Evolutionary conservation across 2,888 invertebrate genomes (phyloP).

Genomic region (Cephus runcator): DNA sequence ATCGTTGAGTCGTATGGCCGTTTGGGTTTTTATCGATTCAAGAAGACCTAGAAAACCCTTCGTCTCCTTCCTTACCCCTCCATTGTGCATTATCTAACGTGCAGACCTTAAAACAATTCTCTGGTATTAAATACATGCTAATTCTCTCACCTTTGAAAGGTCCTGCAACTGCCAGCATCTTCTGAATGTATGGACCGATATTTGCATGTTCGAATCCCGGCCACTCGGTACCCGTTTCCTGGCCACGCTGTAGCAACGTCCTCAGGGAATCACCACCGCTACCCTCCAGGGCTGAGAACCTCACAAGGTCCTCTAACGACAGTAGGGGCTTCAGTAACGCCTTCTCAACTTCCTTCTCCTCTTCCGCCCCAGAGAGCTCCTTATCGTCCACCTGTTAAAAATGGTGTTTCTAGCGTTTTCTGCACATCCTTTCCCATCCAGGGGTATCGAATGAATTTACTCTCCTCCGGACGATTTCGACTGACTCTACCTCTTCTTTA

Average conservation of each 20-base stretch:
- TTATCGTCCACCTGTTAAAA: constrained; percentile 69
- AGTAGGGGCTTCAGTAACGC: constrained; percentile 70
- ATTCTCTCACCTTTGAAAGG: constrained; percentile 56
- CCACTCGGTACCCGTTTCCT: constrained; percentile 66
- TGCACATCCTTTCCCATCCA: constrained; percentile 8
- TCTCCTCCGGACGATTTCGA: background rate
- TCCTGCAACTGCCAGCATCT: constrained; percentile 65
- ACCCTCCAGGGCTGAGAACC: constrained; percentile 68
- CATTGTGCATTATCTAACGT: background rate
- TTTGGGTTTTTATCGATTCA: constrained; percentile 60
- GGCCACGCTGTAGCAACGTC: constrained; percentile 66
- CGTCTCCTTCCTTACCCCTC: constrained; percentile 1
- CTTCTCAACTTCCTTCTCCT: constrained; percentile 72
- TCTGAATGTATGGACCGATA: constrained; percentile 70
- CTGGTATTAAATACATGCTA: background rate
- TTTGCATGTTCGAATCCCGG: constrained; percentile 67
- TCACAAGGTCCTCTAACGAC: constrained; percentile 71
- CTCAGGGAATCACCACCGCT: constrained; percentile 68
- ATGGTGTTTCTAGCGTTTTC: constrained; percentile 41
- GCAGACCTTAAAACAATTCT: background rate
- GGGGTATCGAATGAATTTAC: background rate
- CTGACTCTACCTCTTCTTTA: background rate
- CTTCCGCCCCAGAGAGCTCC: constrained; percentile 71
- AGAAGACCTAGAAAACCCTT: constrained; percentile 51
- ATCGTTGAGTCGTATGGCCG: background rate